Conservation (phyloP, 2,113 vertebrate genomes). For the Lontra canadensis region DNA sequence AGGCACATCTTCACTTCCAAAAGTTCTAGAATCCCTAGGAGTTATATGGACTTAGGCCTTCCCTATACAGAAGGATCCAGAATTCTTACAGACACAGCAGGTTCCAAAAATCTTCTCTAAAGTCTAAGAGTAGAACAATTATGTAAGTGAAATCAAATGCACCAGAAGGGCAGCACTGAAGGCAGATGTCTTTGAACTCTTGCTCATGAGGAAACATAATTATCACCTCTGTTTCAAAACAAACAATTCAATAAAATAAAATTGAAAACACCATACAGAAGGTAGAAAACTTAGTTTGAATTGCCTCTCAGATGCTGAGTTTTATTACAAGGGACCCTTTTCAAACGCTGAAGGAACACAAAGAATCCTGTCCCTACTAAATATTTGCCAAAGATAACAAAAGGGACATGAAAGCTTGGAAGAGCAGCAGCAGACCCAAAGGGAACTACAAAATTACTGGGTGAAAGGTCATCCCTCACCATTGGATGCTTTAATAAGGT, state of each 20-base stretch:
- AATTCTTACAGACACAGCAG: neutral
- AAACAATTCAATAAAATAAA: constrained; percentile 41
- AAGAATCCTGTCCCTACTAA: neutral
- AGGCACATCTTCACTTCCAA: neutral
- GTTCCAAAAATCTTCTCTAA: constrained; percentile 14
- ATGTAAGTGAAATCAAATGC: neutral
- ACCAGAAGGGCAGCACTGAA: neutral
- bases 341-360: neutral
- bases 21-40: neutral
- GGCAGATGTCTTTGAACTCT: neutral
- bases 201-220: neutral
- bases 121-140: neutral
- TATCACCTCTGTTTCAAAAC: constrained; percentile 36
- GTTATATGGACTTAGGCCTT: neutral
- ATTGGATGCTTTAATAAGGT: neutral
- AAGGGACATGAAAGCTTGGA: neutral
- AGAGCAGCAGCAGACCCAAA: neutral
- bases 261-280: neutral
- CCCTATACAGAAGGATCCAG: neutral
- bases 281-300: neutral
- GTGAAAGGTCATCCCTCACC: neutral
- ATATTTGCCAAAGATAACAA: neutral
- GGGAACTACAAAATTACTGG: neutral
- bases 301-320: neutral
- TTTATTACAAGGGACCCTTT: neutral